Conservation (phyloP, 2,888 invertebrate species). For the Drosophila nigritarsus region DNA sequence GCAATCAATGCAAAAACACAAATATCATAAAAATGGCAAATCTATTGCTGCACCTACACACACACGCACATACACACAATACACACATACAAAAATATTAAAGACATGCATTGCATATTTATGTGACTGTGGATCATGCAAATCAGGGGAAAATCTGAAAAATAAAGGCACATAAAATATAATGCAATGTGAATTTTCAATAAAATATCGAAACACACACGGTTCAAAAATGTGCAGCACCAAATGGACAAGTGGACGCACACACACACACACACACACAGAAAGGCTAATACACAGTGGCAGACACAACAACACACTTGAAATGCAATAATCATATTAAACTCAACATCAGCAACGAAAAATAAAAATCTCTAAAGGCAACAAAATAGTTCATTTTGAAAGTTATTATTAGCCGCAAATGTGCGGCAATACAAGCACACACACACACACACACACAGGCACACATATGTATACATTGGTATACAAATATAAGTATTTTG, state of each 20-base stretch:
- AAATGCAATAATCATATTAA: constrained; percentile 82
- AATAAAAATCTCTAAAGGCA: constrained; percentile 76
- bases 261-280: neutral
- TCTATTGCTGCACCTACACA: constrained; percentile 60
- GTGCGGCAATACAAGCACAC: constrained; percentile 63
- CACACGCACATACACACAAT: neutral
- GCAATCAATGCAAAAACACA: constrained; percentile 67
- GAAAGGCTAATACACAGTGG: constrained; percentile 5
- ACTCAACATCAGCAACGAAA: constrained; percentile 62
- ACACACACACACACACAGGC: constrained; percentile 10
- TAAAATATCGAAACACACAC: constrained; percentile 55
- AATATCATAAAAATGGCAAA: constrained; percentile 71
- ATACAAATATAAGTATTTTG: constrained; percentile 30
- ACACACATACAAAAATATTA: neutral
- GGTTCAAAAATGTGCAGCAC: constrained; percentile 41
- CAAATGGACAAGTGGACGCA: constrained; percentile 61
- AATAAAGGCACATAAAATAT: constrained; percentile 38
- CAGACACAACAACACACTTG: constrained; percentile 58
- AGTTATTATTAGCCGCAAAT: constrained; percentile 81
- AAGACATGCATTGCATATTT: neutral
- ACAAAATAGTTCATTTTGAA: constrained; percentile 82
- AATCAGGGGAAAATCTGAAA: constrained; percentile 29
- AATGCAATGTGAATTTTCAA: constrained; percentile 62
- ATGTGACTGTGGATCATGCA: constrained; percentile 5
- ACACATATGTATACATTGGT: constrained; percentile 14